Conservation (phyloP, 92 coral and sea anemone genomes). For the Meandrina meandrites region DNA sequence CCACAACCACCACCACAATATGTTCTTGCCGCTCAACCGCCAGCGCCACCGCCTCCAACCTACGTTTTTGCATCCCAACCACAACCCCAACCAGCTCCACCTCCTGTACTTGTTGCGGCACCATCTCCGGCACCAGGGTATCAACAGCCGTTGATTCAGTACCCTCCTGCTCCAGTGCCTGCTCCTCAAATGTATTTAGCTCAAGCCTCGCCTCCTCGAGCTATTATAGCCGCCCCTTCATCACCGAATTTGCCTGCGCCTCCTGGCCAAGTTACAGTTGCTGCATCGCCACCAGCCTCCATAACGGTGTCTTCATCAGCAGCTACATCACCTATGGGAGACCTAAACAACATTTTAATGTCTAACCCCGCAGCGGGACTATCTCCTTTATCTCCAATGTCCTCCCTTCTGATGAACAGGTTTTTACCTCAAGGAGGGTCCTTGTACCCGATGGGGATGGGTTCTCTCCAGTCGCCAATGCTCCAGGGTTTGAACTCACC, state of each 20-base stretch:
- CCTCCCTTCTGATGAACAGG: background rate
- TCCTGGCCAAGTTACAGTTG: slow-evolving; percentile 24
- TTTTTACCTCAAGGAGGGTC: slow-evolving; percentile 6
- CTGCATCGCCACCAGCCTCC: slow-evolving; percentile 39
- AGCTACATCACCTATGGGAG: slow-evolving; percentile 20
- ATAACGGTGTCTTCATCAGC: slow-evolving; percentile 30
- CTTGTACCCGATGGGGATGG: background rate
- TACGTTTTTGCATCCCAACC: slow-evolving; percentile 33
- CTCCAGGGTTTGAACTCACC: background rate
- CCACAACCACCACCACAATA: slow-evolving; percentile 19
- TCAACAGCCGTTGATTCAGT: slow-evolving; percentile 15
- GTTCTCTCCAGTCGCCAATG: slow-evolving; percentile 2
- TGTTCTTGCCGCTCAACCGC: slow-evolving; percentile 4
- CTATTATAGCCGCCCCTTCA: slow-evolving; percentile 32
- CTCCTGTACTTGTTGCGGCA: slow-evolving; percentile 8
- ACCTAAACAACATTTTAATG: slow-evolving; percentile 1
- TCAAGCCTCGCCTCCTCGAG: slow-evolving; percentile 16
- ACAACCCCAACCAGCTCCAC: slow-evolving; percentile 18
- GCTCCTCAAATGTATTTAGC: slow-evolving; percentile 6
- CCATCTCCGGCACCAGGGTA: background rate
- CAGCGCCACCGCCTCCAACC: slow-evolving; percentile 20
- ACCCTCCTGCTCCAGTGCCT: slow-evolving; percentile 1
- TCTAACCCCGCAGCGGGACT: slow-evolving; percentile 11
- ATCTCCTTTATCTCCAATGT: slow-evolving; percentile 14
- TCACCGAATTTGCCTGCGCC: background rate